phyloP scores from a whole-genome alignment of 1,140 invertebrate species.

The Drosophila micromelanica region DNA sequence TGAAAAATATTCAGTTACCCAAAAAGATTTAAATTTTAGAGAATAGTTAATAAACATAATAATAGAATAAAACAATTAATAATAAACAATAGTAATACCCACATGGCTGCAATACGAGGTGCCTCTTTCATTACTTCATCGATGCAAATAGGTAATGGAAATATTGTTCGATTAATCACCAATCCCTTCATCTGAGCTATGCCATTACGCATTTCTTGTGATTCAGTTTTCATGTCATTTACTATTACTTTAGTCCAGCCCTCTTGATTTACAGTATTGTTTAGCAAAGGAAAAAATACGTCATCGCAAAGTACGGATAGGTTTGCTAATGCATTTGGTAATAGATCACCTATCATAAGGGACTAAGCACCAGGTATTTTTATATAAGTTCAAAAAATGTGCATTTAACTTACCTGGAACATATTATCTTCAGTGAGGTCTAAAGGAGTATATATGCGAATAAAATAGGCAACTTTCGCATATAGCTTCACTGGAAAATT shows the following conservation, averaged over 20 bases:
- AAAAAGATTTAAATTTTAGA: too few species aligned
- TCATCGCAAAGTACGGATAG: slow-evolving; percentile 91
- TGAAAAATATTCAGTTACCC: too few species aligned
- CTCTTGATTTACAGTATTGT: slow-evolving; percentile 87
- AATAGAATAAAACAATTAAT: too few species aligned
- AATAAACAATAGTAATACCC: slow-evolving; percentile 32
- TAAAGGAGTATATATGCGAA: slow-evolving; percentile 85
- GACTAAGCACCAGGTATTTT: slow-evolving; percentile 22
- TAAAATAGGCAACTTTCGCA: slow-evolving; percentile 88
- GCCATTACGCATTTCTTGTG: too few species aligned
- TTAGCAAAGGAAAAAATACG: slow-evolving; percentile 89
- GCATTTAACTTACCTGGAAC: slow-evolving; percentile 84
- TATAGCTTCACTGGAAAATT: slow-evolving; percentile 73
- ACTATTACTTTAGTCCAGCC: slow-evolving; percentile 65
- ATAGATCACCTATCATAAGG: slow-evolving; percentile 66
- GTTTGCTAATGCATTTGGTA: slow-evolving; percentile 90
- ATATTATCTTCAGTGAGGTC: slow-evolving; percentile 87
- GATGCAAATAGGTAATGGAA: slow-evolving; percentile 90
- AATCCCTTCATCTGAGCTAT: slow-evolving; percentile 85
- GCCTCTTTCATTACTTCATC: slow-evolving; percentile 87
- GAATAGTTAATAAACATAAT: too few species aligned
- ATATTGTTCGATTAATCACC: slow-evolving; percentile 85
- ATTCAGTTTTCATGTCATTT: too few species aligned
- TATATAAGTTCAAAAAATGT: background rate
- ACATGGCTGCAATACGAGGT: slow-evolving; percentile 85